These are phyloP conservation scores for Megaceryle alcyon DNA, from an alignment of 2,797 vertebrate genomes.

Conservation along the genomic window DNA sequence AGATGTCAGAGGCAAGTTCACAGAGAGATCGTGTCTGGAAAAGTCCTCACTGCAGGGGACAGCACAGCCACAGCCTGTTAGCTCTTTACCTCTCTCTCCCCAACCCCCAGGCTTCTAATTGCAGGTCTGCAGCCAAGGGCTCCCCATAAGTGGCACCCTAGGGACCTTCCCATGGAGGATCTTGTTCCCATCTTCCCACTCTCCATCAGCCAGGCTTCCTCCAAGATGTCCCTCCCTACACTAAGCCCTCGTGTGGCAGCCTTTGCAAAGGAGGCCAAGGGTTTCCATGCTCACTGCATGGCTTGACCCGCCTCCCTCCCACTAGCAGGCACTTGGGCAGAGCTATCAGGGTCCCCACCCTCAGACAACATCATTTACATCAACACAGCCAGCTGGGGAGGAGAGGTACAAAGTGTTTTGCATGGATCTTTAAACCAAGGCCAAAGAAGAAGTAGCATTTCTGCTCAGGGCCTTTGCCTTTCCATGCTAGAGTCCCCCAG, in stretches of 20 bases:
- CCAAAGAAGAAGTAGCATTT: neutral
- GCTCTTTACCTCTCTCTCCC: neutral
- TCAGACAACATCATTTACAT: neutral
- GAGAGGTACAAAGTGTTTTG: neutral
- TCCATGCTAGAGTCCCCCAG: neutral
- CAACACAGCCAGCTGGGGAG: neutral
- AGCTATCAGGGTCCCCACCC: neutral
- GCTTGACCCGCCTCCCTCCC: neutral
- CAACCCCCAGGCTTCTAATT: neutral
- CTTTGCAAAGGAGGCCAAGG: neutral
- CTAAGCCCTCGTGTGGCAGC: neutral
- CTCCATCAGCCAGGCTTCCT: neutral
- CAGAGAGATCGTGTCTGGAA: rapidly evolving
- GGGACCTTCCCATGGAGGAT: neutral
- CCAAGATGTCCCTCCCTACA: neutral
- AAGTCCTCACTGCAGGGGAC: neutral
- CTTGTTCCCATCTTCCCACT: neutral
- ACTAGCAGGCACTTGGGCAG: neutral
- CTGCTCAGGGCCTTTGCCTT: neutral
- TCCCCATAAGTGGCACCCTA: neutral
- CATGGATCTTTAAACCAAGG: neutral
- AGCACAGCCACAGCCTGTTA: neutral
- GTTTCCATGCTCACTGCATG: neutral
- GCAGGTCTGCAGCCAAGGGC: neutral
- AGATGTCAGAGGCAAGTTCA: rapidly evolving